Evolutionary conservation across 2,888 invertebrate genomes (phyloP).

Genomic region (Syrista parreyssii): DNA sequence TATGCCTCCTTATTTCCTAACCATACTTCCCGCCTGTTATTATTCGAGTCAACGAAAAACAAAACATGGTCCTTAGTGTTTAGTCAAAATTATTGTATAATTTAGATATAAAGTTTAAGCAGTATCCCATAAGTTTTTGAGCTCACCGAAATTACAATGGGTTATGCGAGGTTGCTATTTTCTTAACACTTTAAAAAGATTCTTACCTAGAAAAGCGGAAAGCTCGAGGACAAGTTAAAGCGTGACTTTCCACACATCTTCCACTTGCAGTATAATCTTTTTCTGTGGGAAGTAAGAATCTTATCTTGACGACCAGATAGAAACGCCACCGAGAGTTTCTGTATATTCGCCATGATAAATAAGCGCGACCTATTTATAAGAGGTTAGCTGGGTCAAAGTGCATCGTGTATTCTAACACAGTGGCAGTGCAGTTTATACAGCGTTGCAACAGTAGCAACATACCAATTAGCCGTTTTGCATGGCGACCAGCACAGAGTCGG

Average conservation of each 20-base stretch:
- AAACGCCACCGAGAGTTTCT: conserved; percentile 16
- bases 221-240: not conserved
- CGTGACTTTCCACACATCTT: not conserved
- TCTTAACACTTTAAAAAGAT: not conserved
- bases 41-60: no score
- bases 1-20: not conserved
- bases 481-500: conserved; percentile 27
- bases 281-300: not conserved
- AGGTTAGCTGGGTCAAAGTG: conserved; percentile 35
- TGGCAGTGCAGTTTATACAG: conserved; percentile 45
- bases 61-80: not conserved
- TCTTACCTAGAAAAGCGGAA: not conserved
- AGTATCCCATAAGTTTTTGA: not conserved
- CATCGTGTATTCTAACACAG: conserved; percentile 49
- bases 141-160: not conserved
- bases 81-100: not conserved
- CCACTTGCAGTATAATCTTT: not conserved
- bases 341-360: conserved; percentile 37
- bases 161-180: not conserved
- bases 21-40: not conserved
- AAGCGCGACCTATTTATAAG: conserved; percentile 39
- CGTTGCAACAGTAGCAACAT: conserved; percentile 47
- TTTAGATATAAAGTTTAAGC: not conserved
- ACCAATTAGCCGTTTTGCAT: conserved; percentile 54
- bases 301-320: conserved; percentile 1